phyloP scores from a whole-genome alignment of 2,797 vertebrate genomes.

The Xiphophorus birchmanni region DNA sequence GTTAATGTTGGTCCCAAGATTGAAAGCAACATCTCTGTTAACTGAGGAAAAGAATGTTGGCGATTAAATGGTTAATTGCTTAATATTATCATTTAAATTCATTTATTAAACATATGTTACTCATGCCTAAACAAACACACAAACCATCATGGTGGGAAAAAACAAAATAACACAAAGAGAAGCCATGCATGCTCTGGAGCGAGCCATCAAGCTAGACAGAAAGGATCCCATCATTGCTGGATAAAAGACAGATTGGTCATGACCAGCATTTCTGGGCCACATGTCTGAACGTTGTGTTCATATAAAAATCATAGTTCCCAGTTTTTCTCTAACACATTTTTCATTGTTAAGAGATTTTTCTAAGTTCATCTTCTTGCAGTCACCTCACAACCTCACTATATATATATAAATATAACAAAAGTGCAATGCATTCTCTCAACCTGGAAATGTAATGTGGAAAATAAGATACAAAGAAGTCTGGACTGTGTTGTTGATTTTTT shows the following conservation, averaged over 20 bases:
- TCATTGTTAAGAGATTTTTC: too few relatives aligned
- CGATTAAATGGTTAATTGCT: neutral
- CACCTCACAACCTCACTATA: too few relatives aligned
- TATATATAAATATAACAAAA: too few relatives aligned
- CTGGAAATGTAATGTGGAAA: too few relatives aligned
- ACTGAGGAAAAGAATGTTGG: slow-evolving; percentile 39
- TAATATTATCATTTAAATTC: neutral
- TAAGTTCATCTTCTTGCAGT: too few relatives aligned
- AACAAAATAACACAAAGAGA: neutral
- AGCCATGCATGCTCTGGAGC: neutral
- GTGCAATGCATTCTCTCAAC: too few relatives aligned
- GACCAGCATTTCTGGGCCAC: too few relatives aligned
- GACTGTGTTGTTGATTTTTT: too few relatives aligned
- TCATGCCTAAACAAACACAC: neutral
- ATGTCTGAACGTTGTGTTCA: too few relatives aligned
- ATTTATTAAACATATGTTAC: neutral
- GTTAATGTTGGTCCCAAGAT: slow-evolving; percentile 30
- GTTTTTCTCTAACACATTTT: too few relatives aligned
- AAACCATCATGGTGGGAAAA: neutral
- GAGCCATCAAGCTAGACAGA: neutral
- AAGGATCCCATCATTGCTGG: neutral
- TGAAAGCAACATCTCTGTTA: slow-evolving; percentile 24
- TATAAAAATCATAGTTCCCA: too few relatives aligned
- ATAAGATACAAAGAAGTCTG: too few relatives aligned
- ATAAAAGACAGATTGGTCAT: neutral